A percentile compares a stretch with the other conserved stretches of the same genome.
phyloP scores from a whole-genome alignment of 2,888 invertebrate species.

The Caenorhabditis angaria region DNA sequence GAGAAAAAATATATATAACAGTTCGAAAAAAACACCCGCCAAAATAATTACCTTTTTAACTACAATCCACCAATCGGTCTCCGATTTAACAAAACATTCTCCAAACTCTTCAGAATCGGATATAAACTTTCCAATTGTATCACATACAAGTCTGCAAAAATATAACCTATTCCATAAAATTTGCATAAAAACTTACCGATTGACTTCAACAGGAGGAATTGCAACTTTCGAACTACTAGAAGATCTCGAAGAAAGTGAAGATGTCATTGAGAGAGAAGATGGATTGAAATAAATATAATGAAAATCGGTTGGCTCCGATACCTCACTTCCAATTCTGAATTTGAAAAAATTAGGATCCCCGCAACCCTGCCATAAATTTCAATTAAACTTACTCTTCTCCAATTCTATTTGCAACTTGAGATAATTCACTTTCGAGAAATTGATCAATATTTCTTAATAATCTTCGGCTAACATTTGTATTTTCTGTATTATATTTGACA shows the following conservation, averaged over 20 bases:
- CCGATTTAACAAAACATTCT: constrained; percentile 62
- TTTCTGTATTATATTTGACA: constrained; percentile 73
- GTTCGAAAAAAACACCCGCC: too few relatives aligned
- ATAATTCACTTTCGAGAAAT: constrained; percentile 60
- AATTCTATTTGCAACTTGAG: constrained; percentile 48
- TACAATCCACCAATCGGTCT: constrained; percentile 69
- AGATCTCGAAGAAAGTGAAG: constrained; percentile 42
- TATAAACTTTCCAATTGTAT: constrained; percentile 61
- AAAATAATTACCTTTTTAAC: constrained; percentile 55
- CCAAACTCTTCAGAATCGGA: constrained; percentile 56
- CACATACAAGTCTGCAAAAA: constrained; percentile 59
- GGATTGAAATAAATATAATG: constrained; percentile 72
- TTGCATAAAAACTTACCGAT: constrained; percentile 24
- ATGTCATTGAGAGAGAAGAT: constrained; percentile 62
- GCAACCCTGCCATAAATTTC: too few relatives aligned
- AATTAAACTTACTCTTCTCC: constrained; percentile 48
- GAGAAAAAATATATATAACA: too few relatives aligned
- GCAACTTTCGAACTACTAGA: constrained; percentile 25
- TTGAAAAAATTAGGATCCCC: not conserved
- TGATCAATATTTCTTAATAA: constrained; percentile 56
- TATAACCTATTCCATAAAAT: not conserved
- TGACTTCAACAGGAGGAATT: constrained; percentile 47
- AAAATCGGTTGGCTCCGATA: constrained; percentile 52
- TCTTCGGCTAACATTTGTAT: constrained; percentile 39
- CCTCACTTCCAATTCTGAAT: constrained; percentile 19